Evolutionary conservation across 2,113 vertebrate species (phyloP), one percentile per base, ranked within the genome.

Genomic region (Ophthalmolycus amberensis): DNA sequence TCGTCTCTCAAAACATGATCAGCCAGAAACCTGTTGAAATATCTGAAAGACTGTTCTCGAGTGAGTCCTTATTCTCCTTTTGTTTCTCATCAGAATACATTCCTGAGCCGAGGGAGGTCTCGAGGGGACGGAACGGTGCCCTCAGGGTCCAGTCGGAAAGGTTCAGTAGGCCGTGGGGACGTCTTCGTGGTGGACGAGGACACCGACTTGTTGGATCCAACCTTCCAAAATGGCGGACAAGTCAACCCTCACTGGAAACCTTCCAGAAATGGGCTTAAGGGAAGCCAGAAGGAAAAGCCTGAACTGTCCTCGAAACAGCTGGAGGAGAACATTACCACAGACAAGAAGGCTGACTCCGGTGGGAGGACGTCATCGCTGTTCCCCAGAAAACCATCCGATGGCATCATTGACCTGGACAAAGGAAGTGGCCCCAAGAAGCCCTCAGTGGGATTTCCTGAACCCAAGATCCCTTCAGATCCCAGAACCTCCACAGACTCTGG

Each of bases 251-350:
- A 73, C 58, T 78, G 84, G 89, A 92, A 91, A 29, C 80, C 83
- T 16, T 40, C 80, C 40, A 79, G 68, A 59, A 87, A 88, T 62
- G 79, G 80, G 72, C 48, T 46, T 9, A 91, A 88, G 70, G 89
- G 84, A 74, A 85, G 71, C 59, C 91, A 89, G 37, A 94, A 92
- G 11, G 92, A 82, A 52, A 96, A 96, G 78, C 93, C 95, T 54
- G 94, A 94, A 1, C 75, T 11, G 3, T 60, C 80, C 46, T 92
- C 93, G 0, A 92, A 95, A 58, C 68, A 59, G 20, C 7, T 48
- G 3, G 90, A 96, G 37, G 96, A 97, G 74, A 97, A 97, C 2
- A 29, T 95, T 76, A 97, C 96, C 62, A 95, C 69, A 0, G 93
- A 95, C 50, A 97, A 97, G 82, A 90, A 80, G 4, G 76, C 81